Base-by-base conservation (phyloP, 2,113 vertebrate genomes). In the Rhodinocichla rosea region DNA sequence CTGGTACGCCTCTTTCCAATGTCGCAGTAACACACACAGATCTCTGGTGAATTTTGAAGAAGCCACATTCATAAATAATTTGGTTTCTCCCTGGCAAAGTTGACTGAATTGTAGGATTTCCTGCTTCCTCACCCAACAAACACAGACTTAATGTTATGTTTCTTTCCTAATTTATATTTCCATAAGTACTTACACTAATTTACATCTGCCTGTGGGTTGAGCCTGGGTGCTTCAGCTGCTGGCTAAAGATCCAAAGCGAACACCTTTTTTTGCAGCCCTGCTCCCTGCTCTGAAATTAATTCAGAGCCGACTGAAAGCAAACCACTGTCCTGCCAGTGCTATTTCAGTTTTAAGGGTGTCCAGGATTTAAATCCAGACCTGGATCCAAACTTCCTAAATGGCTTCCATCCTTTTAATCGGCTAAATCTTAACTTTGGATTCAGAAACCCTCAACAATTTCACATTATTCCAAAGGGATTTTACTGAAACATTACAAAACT, bases 271-370 rank as follows among this genome's bases (percentile, higher is more conserved):
- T 2, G 0, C 13, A 90, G 32, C 19, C 52, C 62, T 76, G 28
- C 33, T 80, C 35, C n/a, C 49, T 32, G 9, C 16, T 83, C 59
- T 78, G 68, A 85, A 92, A 42, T 77, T 63, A 74, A 60, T 86
- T 90, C 60, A 55, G 35, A 89, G 39, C 16, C 1, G 1, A 77
- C 30, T 65, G 60, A 86, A 92, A 90, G 30, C 19, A 93, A 89
- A n/a, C 44, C 60, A 68, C 59, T 56, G 30, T 67, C 52, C 60
- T 89, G 76, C 42, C 79, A 92, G 39, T 28, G 26, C 7, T 89
- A 45, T 87, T 95, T 94, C 73, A 90, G 40, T 33, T 92, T 92
- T 88, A 90, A 94, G 42, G 27, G 68, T 89, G 39, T 60, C 83
- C 83, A 87, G 39, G 40, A 84, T 94, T 49, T 75, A 89, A 92